Base-by-base conservation (phyloP, 2,888 invertebrate species). In the Drosophila formosana region DNA sequence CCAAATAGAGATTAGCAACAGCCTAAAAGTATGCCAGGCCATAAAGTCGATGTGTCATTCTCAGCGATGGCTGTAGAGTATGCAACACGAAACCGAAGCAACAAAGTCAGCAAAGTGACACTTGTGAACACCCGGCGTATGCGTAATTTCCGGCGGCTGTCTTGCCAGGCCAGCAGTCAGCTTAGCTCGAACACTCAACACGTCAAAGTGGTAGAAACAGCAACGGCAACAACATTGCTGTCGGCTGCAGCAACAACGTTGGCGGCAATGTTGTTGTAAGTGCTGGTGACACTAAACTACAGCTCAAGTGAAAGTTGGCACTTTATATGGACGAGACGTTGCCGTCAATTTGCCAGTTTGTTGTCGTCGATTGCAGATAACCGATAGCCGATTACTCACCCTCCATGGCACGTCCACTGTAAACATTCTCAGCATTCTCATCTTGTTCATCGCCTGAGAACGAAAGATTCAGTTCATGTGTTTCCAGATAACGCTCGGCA, bases 381-480 rank as follows among this genome's bases (percentile, higher is more conserved):
- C 18, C 39, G 39, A 41, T 39, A 28, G 11, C 1, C 34, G 18
- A 57, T 39, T 32, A 78, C 86, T 91, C 78, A 92, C 91, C 91
- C 72, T 92, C 92, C 81, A 91, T 89, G 67, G 86, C 90, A 85
- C 87, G 92, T 83, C 89, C 91, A 80, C 79, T 90, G 84, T 90
- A 91, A 51, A 81, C 91, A 63, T 86, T 89, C 61, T 91, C 91
- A 52, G 85, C 74, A 41, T 90, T 90, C 60, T 89, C 85, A 52
- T 90, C 89, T 69, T 89, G 89, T 52, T 90, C 91, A 64, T 91
- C 90, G 18, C 89, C 86, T 49, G 93, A 92, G 88, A 91, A 90
- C 53, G 93, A 90, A 50, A 94, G 89, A 78, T 92, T 93, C 61
- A 94, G 77, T 78, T 93, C 93, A 72, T 94, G 93, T 39, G 92